Conservation (phyloP, 2,797 vertebrate genomes). For the Peromyscus eremicus region DNA sequence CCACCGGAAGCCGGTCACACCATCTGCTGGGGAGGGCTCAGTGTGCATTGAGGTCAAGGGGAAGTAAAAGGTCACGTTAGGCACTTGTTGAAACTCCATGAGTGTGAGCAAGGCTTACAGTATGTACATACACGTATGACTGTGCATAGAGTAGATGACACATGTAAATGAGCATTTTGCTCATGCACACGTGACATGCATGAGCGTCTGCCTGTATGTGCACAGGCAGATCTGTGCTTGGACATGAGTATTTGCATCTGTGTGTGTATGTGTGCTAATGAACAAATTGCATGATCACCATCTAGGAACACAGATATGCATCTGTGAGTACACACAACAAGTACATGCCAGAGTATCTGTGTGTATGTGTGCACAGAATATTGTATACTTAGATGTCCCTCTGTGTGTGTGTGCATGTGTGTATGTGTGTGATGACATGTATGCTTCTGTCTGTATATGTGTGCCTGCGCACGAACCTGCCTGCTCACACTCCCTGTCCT, state of each 20-base stretch:
- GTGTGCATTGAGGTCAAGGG: neutral
- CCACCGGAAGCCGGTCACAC: neutral
- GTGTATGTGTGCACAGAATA: neutral
- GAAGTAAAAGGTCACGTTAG: neutral
- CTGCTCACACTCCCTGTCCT: slow-evolving; percentile 32
- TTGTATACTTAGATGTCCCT: neutral
- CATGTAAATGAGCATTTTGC: neutral
- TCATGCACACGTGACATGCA: fast-evolving
- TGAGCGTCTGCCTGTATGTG: neutral
- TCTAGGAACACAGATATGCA: neutral
- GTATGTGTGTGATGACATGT: neutral
- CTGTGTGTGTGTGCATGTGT: neutral
- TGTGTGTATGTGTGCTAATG: neutral
- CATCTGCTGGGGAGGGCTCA: neutral
- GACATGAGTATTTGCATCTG: neutral
- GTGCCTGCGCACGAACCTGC: fast-evolving
- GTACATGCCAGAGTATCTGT: neutral
- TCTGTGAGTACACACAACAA: neutral
- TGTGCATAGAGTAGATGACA: neutral
- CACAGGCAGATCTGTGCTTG: neutral
- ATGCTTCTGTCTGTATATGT: neutral
- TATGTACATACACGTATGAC: neutral
- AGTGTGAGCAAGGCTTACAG: neutral
- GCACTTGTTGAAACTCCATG: neutral
- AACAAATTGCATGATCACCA: neutral